Evolutionary conservation across 2,113 vertebrate species (phyloP).

Genomic region (Mionectes macconnelli): DNA sequence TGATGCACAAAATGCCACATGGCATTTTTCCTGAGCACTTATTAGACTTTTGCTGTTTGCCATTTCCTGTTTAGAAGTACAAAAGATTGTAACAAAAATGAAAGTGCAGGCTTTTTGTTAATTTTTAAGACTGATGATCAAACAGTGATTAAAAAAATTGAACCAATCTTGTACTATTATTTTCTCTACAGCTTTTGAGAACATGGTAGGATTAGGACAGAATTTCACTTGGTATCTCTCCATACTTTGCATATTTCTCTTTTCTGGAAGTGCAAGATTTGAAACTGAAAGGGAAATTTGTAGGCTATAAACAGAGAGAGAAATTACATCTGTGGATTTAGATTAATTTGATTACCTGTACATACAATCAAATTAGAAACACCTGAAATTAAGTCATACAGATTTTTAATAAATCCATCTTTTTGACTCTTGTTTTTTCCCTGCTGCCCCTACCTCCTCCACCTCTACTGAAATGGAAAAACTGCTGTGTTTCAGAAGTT

Average conservation of each 20-base stretch:
- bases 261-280: background rate
- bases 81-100: background rate
- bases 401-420: background rate
- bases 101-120: background rate
- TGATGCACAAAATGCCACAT: background rate
- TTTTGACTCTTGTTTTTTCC: background rate
- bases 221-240: background rate
- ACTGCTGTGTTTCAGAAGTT: background rate
- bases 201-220: background rate
- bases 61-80: constrained; percentile 31
- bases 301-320: background rate
- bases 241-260: background rate
- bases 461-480: background rate
- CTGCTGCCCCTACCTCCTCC: background rate
- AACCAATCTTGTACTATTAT: background rate
- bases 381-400: background rate
- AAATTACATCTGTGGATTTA: background rate
- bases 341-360: background rate
- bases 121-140: background rate
- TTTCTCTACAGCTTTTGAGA: background rate
- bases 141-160: background rate
- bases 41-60: constrained; percentile 12
- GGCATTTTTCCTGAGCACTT: constrained; percentile 8
- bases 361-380: background rate
- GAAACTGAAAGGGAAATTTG: background rate